Percentiles rank a stretch among this genome's conserved stretches.
These are phyloP conservation scores for Chaitophorus viminalis DNA, from an alignment of 2,888 invertebrate genomes.

Conservation along the genomic window DNA sequence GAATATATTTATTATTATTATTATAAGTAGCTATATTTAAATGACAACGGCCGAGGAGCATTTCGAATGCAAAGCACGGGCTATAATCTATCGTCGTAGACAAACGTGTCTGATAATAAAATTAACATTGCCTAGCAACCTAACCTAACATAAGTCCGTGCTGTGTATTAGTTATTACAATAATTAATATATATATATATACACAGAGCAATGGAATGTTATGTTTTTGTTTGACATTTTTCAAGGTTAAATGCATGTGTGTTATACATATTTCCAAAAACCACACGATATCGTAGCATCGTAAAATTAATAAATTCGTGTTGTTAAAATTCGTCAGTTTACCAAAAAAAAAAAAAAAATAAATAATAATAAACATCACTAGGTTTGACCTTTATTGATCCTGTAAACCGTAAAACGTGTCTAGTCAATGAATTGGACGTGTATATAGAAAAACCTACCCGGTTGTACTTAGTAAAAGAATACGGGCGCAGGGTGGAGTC, in stretches of 20 bases:
- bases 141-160: background rate
- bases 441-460: background rate
- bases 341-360: background rate
- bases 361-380: background rate
- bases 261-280: background rate
- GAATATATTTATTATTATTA: background rate
- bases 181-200: background rate
- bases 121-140: background rate
- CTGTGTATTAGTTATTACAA: no score
- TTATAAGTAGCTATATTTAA: conserved; percentile 39
- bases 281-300: background rate
- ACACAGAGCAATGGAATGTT: background rate
- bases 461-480: conserved; percentile 20
- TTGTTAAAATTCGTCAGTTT: background rate
- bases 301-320: background rate
- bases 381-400: conserved; percentile 9
- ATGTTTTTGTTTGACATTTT: background rate
- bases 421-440: background rate
- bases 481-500: conserved; percentile 52
- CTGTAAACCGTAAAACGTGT: conserved; percentile 1
- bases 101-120: conserved; percentile 3
- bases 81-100: background rate
- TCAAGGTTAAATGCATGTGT: background rate
- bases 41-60: conserved; percentile 21
- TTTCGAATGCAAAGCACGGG: background rate